Conservation (phyloP, 2,113 vertebrate genomes). For the Zosterops lateralis region DNA sequence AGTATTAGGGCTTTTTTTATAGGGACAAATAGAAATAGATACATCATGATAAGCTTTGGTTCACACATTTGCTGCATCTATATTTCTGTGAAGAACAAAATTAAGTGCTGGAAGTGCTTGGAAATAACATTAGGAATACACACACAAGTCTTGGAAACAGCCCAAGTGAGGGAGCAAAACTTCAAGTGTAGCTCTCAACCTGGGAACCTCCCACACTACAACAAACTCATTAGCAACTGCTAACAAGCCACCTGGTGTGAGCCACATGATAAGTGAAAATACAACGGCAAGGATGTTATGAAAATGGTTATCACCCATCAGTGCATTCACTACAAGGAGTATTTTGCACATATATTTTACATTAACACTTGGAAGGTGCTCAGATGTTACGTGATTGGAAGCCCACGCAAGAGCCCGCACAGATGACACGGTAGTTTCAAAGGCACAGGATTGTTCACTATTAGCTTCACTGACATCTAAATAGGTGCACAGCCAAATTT, state of each 20-base stretch:
- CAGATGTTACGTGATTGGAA: slow-evolving; percentile 5
- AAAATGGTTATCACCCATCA: slow-evolving; percentile 63
- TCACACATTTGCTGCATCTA: background rate
- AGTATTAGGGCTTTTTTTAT: background rate
- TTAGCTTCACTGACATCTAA: slow-evolving; percentile 19
- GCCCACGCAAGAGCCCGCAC: background rate
- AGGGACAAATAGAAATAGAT: slow-evolving; percentile 7
- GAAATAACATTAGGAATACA: slow-evolving; percentile 49
- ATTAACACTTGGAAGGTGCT: slow-evolving; percentile 59
- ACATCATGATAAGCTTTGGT: background rate
- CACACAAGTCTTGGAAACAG: slow-evolving; percentile 43
- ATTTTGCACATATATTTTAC: slow-evolving; percentile 52
- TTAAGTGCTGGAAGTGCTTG: slow-evolving; percentile 38
- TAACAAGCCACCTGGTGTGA: slow-evolving; percentile 32
- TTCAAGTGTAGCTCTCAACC: slow-evolving; percentile 5
- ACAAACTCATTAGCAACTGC: slow-evolving; percentile 48
- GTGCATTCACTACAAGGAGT: slow-evolving; percentile 53
- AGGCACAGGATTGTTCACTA: slow-evolving; percentile 38
- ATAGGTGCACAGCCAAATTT: slow-evolving; percentile 28
- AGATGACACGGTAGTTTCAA: slow-evolving; percentile 29
- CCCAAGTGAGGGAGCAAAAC: background rate
- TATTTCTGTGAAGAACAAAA: slow-evolving; percentile 35
- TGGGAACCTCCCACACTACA: slow-evolving; percentile 26
- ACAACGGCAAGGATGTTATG: slow-evolving; percentile 46
- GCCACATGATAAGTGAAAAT: slow-evolving; percentile 60